phyloP scores from a whole-genome alignment of 2,888 invertebrate genomes.

The Cheilosia urbana region DNA sequence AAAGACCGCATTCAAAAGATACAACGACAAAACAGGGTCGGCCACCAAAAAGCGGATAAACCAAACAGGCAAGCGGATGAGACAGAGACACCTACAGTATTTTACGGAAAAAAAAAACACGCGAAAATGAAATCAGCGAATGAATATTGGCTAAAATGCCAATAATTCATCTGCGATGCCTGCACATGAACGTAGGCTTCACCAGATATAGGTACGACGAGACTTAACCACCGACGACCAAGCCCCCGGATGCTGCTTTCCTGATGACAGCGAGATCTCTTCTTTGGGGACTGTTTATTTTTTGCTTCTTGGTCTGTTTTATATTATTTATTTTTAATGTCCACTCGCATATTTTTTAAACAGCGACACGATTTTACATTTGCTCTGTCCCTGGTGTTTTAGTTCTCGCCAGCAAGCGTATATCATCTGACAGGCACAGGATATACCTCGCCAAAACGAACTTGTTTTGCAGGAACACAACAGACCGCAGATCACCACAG shows the following conservation, averaged over 20 bases:
- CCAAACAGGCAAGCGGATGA: slow-evolving; percentile 45
- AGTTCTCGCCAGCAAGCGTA: slow-evolving; percentile 62
- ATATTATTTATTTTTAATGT: slow-evolving; percentile 52
- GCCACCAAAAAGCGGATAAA: slow-evolving; percentile 76
- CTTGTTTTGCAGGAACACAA: slow-evolving; percentile 60
- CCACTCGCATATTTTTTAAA: slow-evolving; percentile 73
- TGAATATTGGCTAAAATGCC: slow-evolving; percentile 84
- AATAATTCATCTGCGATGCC: slow-evolving; percentile 84
- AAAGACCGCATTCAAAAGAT: slow-evolving; percentile 77
- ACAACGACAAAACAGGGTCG: slow-evolving; percentile 77
- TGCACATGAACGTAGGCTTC: slow-evolving; percentile 82
- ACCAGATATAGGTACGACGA: slow-evolving; percentile 76
- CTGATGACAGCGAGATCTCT: slow-evolving; percentile 64
- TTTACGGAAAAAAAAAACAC: slow-evolving; percentile 17
- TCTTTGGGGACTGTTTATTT: slow-evolving; percentile 23
- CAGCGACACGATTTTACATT: slow-evolving; percentile 75
- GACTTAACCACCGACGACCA: slow-evolving; percentile 40
- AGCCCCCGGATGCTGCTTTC: slow-evolving; percentile 61
- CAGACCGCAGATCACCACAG: slow-evolving; percentile 10
- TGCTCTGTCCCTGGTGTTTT: slow-evolving; percentile 65
- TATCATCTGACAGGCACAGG: slow-evolving; percentile 74
- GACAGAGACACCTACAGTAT: slow-evolving; percentile 62
- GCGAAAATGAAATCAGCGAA: slow-evolving; percentile 73
- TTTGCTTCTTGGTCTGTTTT: slow-evolving; percentile 9
- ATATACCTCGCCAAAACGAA: slow-evolving; percentile 62